phyloP scores from a whole-genome alignment of 2,797 vertebrate species.

The Acropternis orthonyx region DNA sequence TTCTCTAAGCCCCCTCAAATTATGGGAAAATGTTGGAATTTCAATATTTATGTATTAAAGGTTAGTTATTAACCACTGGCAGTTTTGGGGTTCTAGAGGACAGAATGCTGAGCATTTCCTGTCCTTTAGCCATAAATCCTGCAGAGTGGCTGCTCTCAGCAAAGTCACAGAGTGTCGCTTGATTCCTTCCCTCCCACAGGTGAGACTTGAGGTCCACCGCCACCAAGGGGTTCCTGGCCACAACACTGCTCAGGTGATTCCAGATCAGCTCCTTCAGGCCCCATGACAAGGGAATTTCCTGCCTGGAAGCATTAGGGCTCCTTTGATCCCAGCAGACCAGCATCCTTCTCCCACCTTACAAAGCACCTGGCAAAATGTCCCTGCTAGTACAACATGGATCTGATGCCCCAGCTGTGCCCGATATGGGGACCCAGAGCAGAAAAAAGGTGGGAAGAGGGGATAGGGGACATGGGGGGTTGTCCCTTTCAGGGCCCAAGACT shows the following conservation, averaged over 20 bases:
- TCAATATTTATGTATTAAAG: background rate
- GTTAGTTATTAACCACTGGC: background rate
- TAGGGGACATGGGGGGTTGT: background rate
- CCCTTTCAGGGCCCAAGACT: background rate
- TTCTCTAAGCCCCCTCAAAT: no score
- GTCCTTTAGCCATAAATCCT: background rate
- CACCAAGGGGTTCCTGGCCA: rapidly evolving
- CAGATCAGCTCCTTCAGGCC: background rate
- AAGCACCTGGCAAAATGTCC: background rate
- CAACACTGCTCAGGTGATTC: background rate
- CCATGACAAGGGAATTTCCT: background rate
- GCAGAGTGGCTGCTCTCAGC: background rate
- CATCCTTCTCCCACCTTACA: background rate
- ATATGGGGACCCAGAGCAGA: background rate
- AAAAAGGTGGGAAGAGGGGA: background rate
- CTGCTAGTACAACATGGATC: background rate
- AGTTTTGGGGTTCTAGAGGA: background rate
- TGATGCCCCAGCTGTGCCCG: background rate
- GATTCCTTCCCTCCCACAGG: rapidly evolving
- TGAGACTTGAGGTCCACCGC: background rate
- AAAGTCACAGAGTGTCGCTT: rapidly evolving
- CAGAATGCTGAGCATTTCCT: background rate
- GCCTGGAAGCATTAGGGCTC: background rate
- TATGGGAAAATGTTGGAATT: background rate
- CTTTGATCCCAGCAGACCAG: background rate